A percentile compares a stretch with the other conserved stretches of the same genome.
These are phyloP conservation scores for Amblyraja radiata DNA, from an alignment of 2,797 vertebrate genomes.

Conservation along the genomic window DNA sequence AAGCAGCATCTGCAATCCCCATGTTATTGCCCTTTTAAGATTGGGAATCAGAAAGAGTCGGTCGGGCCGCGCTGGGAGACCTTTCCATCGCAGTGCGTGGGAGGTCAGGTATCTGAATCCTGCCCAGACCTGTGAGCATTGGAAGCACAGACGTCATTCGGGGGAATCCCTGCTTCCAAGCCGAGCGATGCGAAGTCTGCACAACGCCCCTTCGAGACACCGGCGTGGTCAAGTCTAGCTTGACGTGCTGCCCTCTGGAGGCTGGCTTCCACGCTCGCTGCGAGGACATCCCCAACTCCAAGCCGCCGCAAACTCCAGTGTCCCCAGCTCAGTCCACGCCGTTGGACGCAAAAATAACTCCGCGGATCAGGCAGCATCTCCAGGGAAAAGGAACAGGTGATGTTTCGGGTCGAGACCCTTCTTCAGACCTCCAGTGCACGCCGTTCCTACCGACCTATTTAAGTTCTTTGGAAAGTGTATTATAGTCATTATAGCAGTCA, in stretches of 20 bases:
- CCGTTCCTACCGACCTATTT: too few relatives aligned
- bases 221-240: background rate
- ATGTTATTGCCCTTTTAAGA: background rate
- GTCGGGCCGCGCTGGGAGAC: background rate
- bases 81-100: background rate
- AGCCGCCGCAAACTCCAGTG: too few relatives aligned
- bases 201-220: background rate
- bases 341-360: too few relatives aligned
- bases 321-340: too few relatives aligned
- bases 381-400: too few relatives aligned
- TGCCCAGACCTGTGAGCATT: slow-evolving; percentile 11
- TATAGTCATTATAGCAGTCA: too few relatives aligned
- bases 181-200: background rate
- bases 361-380: too few relatives aligned
- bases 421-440: too few relatives aligned
- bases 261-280: background rate
- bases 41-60: background rate
- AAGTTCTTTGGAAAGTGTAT: too few relatives aligned
- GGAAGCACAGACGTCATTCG: slow-evolving; percentile 1
- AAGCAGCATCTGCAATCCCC: too few relatives aligned
- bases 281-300: too few relatives aligned
- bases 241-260: slow-evolving; percentile 1
- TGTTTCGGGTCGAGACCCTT: too few relatives aligned
- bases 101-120: slow-evolving; percentile 4
- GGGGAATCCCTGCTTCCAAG: slow-evolving; percentile 22